These are phyloP conservation scores for Catharus minimus DNA, from an alignment of 2,113 vertebrate genomes.

Conservation along the genomic window DNA sequence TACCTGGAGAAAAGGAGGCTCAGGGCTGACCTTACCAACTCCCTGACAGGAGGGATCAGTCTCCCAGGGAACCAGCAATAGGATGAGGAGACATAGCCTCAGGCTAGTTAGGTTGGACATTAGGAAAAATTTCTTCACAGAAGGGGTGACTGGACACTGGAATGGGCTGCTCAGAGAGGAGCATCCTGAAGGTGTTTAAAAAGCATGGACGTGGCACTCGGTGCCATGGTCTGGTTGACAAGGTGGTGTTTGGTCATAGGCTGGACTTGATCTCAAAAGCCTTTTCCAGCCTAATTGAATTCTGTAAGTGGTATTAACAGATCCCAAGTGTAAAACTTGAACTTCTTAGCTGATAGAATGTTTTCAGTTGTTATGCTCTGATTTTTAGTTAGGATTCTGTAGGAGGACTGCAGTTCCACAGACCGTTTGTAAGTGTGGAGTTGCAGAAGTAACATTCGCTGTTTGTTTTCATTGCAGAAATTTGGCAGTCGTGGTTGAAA, in stretches of 20 bases:
- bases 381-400: background rate
- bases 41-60: background rate
- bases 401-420: background rate
- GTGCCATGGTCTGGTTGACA: background rate
- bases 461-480: background rate
- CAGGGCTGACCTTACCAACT: background rate
- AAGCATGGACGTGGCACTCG: background rate
- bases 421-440: background rate
- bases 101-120: background rate
- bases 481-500: background rate
- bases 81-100: background rate
- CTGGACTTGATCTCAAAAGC: background rate
- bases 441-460: rapidly evolving
- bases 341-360: background rate
- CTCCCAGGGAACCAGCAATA: background rate
- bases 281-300: background rate
- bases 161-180: background rate
- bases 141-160: background rate
- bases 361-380: background rate
- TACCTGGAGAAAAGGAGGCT: background rate
- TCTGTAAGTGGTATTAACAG: background rate
- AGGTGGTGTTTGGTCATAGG: background rate
- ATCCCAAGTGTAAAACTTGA: background rate
- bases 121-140: background rate
- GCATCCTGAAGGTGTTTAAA: background rate